Conservation (phyloP, 1,140 invertebrate genomes). For the Bombus vancouverensis region DNA sequence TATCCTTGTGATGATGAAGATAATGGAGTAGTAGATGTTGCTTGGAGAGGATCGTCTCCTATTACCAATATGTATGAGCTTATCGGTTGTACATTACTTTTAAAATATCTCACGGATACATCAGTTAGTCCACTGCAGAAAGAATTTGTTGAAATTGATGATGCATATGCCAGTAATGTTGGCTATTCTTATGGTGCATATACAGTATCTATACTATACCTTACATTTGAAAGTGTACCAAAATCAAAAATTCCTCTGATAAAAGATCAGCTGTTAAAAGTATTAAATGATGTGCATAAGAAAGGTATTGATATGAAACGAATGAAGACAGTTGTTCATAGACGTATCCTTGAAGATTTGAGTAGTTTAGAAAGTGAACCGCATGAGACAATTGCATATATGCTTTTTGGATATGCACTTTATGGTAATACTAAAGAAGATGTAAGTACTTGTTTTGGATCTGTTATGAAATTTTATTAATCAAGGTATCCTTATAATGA, state of each 20-base stretch:
- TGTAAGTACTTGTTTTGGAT: slow-evolving; percentile 83
- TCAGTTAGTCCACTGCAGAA: slow-evolving; percentile 92
- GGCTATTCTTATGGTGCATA: slow-evolving; percentile 88
- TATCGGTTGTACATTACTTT: slow-evolving; percentile 86
- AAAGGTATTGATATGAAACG: slow-evolving; percentile 89
- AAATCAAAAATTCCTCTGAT: slow-evolving; percentile 86
- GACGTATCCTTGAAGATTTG: slow-evolving; percentile 88
- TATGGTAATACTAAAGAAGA: slow-evolving; percentile 90
- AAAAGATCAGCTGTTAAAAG: slow-evolving; percentile 84
- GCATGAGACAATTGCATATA: slow-evolving; percentile 88
- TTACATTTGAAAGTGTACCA: slow-evolving; percentile 91
- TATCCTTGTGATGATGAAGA: slow-evolving; percentile 94
- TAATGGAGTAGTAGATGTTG: slow-evolving; percentile 91
- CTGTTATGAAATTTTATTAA: not conserved
- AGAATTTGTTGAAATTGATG: slow-evolving; percentile 92
- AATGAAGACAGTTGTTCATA: slow-evolving; percentile 88
- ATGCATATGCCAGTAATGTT: slow-evolving; percentile 91
- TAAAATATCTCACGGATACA: slow-evolving; percentile 93
- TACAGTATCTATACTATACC: slow-evolving; percentile 86
- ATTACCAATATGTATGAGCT: slow-evolving; percentile 84
- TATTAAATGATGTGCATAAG: slow-evolving; percentile 83
- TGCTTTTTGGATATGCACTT: slow-evolving; percentile 91
- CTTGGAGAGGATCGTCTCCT: slow-evolving; percentile 92
- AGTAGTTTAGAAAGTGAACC: slow-evolving; percentile 90
- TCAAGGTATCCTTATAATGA: slow-evolving; percentile 15